Evolutionary conservation across 2,797 vertebrate species (phyloP).

Genomic region (Coreius guichenoti): DNA sequence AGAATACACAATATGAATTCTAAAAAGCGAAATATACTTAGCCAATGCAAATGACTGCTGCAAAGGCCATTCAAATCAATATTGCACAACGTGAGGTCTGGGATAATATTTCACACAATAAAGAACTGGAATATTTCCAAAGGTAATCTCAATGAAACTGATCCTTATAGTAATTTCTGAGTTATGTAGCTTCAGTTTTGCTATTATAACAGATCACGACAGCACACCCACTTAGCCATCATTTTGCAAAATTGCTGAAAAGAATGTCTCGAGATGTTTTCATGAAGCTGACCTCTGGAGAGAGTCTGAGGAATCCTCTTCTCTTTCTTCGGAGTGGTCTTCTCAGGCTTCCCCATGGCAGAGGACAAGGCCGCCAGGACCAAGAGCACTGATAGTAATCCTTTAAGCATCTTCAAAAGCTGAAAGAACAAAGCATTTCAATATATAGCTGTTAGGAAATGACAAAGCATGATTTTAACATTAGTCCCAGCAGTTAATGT

Average conservation of each 20-base stretch:
- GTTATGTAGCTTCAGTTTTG: neutral
- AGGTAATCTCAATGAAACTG: neutral
- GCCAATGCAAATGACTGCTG: neutral
- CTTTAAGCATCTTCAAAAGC: slow-evolving; percentile 82
- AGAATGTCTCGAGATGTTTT: neutral
- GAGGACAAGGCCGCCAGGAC: slow-evolving; percentile 81
- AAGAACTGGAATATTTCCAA: neutral
- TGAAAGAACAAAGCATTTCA: slow-evolving; percentile 38
- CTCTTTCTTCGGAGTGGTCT: slow-evolving; percentile 77
- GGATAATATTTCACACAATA: neutral
- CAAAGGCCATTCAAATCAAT: neutral
- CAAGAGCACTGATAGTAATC: slow-evolving; percentile 73
- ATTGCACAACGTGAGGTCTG: neutral
- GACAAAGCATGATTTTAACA: slow-evolving; percentile 1
- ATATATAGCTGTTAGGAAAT: slow-evolving; percentile 23
- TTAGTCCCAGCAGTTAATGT: neutral
- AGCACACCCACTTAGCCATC: neutral
- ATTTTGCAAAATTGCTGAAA: neutral
- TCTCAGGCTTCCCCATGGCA: slow-evolving; percentile 78
- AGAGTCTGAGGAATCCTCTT: slow-evolving; percentile 89
- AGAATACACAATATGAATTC: neutral
- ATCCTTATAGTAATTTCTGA: neutral
- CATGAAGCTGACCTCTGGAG: slow-evolving; percentile 85
- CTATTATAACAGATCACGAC: neutral
- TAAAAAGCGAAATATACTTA: neutral